phyloP scores from a whole-genome alignment of 2,797 vertebrate genomes.

The Potorous gilbertii region DNA sequence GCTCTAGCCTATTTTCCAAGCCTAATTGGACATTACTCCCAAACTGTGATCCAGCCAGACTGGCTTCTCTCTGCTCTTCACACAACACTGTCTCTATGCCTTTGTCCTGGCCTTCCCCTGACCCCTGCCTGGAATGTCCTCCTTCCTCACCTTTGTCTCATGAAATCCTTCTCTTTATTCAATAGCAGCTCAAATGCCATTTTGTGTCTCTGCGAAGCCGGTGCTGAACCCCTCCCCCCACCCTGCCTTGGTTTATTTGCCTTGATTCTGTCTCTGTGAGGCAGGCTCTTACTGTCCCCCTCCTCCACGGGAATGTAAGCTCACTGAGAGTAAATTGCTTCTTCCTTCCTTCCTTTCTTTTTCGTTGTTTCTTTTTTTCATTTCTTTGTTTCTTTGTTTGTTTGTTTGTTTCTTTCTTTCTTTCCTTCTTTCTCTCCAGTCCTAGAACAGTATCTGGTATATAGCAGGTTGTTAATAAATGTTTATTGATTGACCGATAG shows the following conservation, averaged over 20 bases:
- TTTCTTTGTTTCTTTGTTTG: neutral
- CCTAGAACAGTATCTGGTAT: neutral
- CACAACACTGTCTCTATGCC: neutral
- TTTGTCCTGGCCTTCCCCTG: neutral
- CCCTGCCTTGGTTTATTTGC: neutral
- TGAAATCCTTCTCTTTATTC: neutral
- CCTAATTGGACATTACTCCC: neutral
- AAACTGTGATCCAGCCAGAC: neutral
- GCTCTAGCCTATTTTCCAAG: neutral
- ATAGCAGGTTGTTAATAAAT: neutral
- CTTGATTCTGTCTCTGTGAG: neutral
- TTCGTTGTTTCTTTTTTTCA: accelerated
- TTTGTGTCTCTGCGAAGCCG: neutral
- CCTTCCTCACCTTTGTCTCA: neutral
- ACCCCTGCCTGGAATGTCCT: neutral
- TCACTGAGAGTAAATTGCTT: neutral
- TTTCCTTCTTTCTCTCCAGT: neutral
- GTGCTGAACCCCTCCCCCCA: neutral
- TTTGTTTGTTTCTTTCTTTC: neutral
- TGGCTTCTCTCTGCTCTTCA: neutral
- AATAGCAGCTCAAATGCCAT: neutral
- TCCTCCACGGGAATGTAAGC: neutral
- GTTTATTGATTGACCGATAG: neutral
- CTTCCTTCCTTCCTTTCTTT: neutral
- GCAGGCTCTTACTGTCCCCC: neutral